Evolutionary conservation across 2,888 invertebrate species (phyloP).

Genomic region (Eulithis prunata): DNA sequence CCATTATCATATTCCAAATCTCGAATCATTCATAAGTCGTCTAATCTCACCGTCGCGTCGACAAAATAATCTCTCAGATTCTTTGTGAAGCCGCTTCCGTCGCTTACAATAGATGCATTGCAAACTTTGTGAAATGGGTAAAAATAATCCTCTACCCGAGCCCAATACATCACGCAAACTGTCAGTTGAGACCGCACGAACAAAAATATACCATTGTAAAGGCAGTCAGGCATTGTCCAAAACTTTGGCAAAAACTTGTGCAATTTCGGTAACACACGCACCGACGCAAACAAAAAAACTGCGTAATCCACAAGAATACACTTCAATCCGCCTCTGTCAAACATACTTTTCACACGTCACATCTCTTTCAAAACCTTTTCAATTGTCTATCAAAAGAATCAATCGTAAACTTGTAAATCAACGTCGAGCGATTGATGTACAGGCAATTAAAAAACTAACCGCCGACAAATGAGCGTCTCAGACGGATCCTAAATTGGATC

Average conservation of each 20-base stretch:
- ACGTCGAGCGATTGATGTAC: slow-evolving; percentile 61
- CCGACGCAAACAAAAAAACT: slow-evolving; percentile 56
- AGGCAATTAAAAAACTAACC: slow-evolving; percentile 67
- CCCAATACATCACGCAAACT: slow-evolving; percentile 82
- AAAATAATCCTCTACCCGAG: slow-evolving; percentile 80
- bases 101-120: slow-evolving; percentile 78
- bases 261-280: slow-evolving; percentile 76
- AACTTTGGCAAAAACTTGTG: slow-evolving; percentile 80
- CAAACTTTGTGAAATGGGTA: slow-evolving; percentile 83
- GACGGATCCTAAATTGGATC: slow-evolving; percentile 68
- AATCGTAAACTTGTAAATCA: slow-evolving; percentile 59
- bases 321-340: slow-evolving; percentile 50
- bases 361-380: slow-evolving; percentile 48
- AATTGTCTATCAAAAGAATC: slow-evolving; percentile 49
- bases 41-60: slow-evolving; percentile 56
- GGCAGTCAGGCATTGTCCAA: slow-evolving; percentile 72
- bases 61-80: slow-evolving; percentile 69
- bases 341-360: slow-evolving; percentile 54
- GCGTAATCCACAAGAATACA: slow-evolving; percentile 40
- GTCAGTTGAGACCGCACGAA: slow-evolving; percentile 81
- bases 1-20: slow-evolving; percentile 65
- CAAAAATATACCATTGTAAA: slow-evolving; percentile 81
- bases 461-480: slow-evolving; percentile 64
- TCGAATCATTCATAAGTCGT: slow-evolving; percentile 65
- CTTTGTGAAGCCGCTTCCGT: slow-evolving; percentile 81